A percentile compares a stretch with the other conserved stretches of the same genome.
Conservation (phyloP, 2,797 vertebrate species). For the Vespertilio murinus region DNA sequence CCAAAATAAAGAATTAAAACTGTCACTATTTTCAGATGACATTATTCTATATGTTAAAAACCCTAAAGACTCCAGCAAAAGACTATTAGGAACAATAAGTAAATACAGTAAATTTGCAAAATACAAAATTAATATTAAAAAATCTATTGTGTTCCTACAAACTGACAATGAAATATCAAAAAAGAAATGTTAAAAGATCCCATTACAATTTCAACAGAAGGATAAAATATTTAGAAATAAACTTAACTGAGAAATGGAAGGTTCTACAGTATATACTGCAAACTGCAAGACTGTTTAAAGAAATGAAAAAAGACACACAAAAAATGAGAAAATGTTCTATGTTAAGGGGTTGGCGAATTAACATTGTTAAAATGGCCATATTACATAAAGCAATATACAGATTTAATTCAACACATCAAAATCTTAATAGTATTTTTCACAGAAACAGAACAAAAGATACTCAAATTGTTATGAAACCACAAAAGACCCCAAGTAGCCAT, state of each 20-base stretch:
- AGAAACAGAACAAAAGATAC: background rate
- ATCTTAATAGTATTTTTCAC: background rate
- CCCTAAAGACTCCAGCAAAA: background rate
- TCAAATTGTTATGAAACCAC: background rate
- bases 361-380: background rate
- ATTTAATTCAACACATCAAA: background rate
- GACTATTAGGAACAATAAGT: background rate
- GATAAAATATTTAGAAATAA: background rate
- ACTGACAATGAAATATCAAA: background rate
- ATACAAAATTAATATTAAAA: background rate
- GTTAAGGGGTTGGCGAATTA: background rate
- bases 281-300: background rate
- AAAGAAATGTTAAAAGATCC: background rate
- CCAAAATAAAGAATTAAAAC: background rate
- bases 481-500: background rate
- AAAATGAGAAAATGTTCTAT: background rate
- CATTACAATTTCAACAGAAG: background rate
- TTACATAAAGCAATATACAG: background rate
- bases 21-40: background rate
- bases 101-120: background rate
- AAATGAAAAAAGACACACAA: background rate
- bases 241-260: background rate
- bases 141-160: background rate
- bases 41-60: background rate
- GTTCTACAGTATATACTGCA: background rate